Conservation (phyloP, 1,140 invertebrate genomes). For the Brachionus plicatilis region DNA sequence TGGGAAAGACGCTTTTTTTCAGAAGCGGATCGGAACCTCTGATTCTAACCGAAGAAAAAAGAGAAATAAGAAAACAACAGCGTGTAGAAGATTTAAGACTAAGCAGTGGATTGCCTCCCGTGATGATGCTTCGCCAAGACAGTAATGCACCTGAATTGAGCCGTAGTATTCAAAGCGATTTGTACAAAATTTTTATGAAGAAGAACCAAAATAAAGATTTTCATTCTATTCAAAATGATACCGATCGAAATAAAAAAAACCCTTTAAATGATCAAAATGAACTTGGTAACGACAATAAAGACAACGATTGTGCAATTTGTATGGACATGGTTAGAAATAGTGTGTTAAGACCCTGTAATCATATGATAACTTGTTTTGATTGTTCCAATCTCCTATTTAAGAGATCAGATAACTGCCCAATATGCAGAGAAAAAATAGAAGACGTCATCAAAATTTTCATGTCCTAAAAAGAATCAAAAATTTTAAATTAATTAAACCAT, state of each 20-base stretch:
- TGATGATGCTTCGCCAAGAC: background rate
- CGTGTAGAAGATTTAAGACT: constrained; percentile 45
- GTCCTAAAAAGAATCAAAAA: constrained; percentile 42
- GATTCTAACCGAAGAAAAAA: constrained; percentile 56
- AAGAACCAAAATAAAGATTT: background rate
- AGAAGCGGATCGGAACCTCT: constrained; percentile 56
- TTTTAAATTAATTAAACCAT: background rate
- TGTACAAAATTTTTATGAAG: constrained; percentile 5
- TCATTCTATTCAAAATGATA: background rate
- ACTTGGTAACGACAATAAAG: constrained; percentile 29
- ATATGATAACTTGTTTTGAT: constrained; percentile 57
- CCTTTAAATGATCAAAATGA: background rate
- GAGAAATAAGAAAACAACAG: constrained; percentile 55
- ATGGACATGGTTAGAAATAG: constrained; percentile 57
- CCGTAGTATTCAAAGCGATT: background rate
- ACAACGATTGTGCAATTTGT: constrained; percentile 59
- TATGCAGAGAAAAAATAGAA: constrained; percentile 56
- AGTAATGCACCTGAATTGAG: constrained; percentile 22
- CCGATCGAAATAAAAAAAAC: background rate
- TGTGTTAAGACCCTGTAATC: constrained; percentile 58
- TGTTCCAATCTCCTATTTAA: constrained; percentile 56
- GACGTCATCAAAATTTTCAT: constrained; percentile 51
- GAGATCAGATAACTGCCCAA: constrained; percentile 56
- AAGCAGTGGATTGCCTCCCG: constrained; percentile 41
- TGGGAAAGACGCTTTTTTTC: constrained; percentile 59